A percentile compares a stretch with the other conserved stretches of the same genome.
Conservation (phyloP, 2,797 vertebrate species). For the Lagodon rhomboides region DNA sequence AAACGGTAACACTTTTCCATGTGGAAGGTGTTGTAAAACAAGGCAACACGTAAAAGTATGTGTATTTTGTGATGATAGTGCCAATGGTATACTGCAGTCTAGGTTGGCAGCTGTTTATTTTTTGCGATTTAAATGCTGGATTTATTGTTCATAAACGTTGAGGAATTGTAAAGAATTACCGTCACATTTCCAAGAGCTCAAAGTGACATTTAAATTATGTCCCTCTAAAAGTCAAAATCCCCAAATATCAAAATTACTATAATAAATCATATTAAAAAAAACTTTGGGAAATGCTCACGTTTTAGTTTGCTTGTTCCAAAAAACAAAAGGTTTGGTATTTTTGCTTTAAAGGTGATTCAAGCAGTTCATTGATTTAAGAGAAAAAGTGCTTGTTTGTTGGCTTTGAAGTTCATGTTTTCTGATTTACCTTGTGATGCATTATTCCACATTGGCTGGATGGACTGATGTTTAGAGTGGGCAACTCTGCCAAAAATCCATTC, state of each 20-base stretch:
- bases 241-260: neutral
- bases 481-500: neutral
- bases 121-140: neutral
- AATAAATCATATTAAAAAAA: too few species aligned
- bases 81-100: neutral
- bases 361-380: neutral
- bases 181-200: neutral
- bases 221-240: neutral
- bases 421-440: neutral
- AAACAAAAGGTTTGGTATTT: neutral
- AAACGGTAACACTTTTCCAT: neutral
- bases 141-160: neutral
- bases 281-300: neutral
- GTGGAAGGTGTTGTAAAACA: neutral
- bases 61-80: neutral
- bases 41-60: neutral
- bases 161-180: neutral
- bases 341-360: neutral
- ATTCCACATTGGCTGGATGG: neutral
- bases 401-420: neutral
- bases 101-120: neutral
- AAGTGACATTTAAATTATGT: neutral
- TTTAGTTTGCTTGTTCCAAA: too few species aligned
- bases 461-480: neutral
- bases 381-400: neutral